Conservation (phyloP, 2,113 vertebrate genomes). For the Strigops habroptila region DNA sequence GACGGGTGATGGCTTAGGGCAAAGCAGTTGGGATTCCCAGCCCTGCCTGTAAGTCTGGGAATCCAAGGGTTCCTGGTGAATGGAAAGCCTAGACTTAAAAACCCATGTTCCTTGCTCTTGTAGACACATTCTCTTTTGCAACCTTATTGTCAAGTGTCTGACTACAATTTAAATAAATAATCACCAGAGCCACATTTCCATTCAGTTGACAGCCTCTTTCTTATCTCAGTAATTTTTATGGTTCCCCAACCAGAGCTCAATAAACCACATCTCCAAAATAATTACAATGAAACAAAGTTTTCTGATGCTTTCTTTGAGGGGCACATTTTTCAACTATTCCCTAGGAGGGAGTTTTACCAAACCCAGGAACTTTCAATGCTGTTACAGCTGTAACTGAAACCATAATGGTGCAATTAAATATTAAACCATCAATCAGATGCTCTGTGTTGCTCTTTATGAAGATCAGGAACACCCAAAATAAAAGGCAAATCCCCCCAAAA, state of each 20-base stretch:
- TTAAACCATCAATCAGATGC: conserved; percentile 11
- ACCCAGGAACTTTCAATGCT: neutral
- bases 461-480: neutral
- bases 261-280: conserved; percentile 18
- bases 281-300: neutral
- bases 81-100: neutral
- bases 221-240: conserved; percentile 38
- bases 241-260: neutral
- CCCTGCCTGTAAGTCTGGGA: neutral
- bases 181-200: neutral
- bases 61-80: neutral
- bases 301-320: neutral
- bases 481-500: neutral
- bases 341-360: conserved; percentile 5
- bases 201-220: neutral
- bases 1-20: neutral
- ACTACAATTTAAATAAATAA: conserved; percentile 51
- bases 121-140: neutral
- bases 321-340: neutral
- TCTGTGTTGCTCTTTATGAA: conserved; percentile 7
- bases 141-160: neutral
- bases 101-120: neutral
- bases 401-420: conserved; percentile 37
- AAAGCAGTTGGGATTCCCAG: neutral
- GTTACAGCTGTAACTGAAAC: neutral